Percentiles rank a stretch among this genome's conserved stretches.
Evolutionary conservation across 2,888 invertebrate genomes (phyloP).

Genomic region (Hypercompe scribonia): DNA sequence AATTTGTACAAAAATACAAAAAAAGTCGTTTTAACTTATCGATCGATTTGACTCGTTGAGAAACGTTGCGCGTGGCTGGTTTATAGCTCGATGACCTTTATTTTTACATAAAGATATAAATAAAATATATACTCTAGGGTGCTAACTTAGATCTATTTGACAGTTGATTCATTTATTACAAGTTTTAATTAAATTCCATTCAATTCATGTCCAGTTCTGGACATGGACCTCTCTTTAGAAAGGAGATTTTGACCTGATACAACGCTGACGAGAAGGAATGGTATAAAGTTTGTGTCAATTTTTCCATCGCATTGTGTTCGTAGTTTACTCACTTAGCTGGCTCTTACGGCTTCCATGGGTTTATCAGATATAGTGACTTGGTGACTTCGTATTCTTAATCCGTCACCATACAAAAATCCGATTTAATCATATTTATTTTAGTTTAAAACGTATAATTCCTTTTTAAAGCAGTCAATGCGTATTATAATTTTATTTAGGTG

Average conservation of each 20-base stretch:
- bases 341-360: too few relatives aligned
- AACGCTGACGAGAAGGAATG: too few relatives aligned
- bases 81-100: slow-evolving; percentile 16
- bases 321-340: too few relatives aligned
- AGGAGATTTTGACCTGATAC: too few relatives aligned
- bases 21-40: slow-evolving; percentile 8
- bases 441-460: neutral
- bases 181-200: neutral
- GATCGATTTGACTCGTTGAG: slow-evolving; percentile 15
- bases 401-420: too few relatives aligned
- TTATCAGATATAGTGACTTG: too few relatives aligned
- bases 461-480: neutral
- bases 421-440: neutral
- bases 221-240: too few relatives aligned
- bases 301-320: too few relatives aligned
- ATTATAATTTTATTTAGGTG: neutral
- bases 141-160: neutral
- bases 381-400: too few relatives aligned
- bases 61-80: slow-evolving; percentile 12
- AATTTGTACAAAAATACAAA: slow-evolving; percentile 33
- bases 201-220: too few relatives aligned
- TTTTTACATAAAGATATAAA: slow-evolving; percentile 6
- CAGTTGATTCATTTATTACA: neutral
- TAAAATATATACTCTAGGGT: neutral
- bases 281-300: too few relatives aligned